phyloP scores from a whole-genome alignment of 2,797 vertebrate genomes.

The Cirrhinus mrigala region DNA sequence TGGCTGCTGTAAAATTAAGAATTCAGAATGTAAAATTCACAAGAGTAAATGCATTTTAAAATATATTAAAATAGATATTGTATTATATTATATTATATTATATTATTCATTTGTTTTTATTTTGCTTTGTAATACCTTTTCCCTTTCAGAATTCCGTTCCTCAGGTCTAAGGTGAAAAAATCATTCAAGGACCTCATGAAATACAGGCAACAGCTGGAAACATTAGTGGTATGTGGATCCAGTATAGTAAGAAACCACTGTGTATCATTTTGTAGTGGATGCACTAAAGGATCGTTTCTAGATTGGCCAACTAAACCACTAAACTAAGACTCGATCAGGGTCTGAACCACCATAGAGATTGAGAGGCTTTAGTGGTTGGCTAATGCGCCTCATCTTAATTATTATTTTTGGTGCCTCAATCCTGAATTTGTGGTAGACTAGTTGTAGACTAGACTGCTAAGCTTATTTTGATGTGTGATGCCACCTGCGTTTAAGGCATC shows the following conservation, averaged over 20 bases:
- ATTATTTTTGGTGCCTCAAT: neutral
- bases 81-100: too few relatives aligned
- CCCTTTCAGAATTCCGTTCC: slow-evolving; percentile 72
- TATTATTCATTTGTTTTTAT: too few relatives aligned
- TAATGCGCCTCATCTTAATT: neutral
- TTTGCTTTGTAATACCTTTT: slow-evolving; percentile 34
- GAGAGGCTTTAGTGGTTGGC: neutral
- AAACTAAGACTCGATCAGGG: neutral
- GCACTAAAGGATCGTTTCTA: neutral
- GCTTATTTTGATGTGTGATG: neutral
- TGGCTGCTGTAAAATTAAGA: too few relatives aligned
- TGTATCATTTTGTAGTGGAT: neutral
- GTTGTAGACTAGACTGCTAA: neutral
- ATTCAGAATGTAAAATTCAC: too few relatives aligned
- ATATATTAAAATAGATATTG: too few relatives aligned
- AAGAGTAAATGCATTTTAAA: too few relatives aligned
- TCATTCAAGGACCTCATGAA: slow-evolving; percentile 77
- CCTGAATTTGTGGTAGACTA: neutral
- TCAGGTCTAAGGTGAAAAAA: slow-evolving; percentile 76
- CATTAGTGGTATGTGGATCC: slow-evolving; percentile 76
- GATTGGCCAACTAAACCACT: neutral
- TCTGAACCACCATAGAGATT: neutral
- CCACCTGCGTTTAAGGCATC: neutral
- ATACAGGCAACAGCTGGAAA: slow-evolving; percentile 77
- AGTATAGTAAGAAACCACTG: neutral